Evolutionary conservation across 2,888 invertebrate genomes (phyloP).

Genomic region (Erynnis tages): DNA sequence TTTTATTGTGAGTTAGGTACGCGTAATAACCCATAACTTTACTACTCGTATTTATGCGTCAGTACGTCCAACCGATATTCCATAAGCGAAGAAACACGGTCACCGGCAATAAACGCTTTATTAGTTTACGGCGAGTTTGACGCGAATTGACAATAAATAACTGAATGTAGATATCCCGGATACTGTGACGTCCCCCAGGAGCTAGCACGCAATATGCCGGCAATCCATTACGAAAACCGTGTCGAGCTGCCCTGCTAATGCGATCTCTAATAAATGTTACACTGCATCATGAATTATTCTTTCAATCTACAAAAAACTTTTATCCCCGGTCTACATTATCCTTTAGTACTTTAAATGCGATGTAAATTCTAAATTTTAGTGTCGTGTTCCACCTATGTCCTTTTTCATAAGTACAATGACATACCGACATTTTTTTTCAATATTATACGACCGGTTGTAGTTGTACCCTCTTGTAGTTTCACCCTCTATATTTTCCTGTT

Average conservation of each 20-base stretch:
- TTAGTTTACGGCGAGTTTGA: conserved; percentile 40
- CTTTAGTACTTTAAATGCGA: too few species aligned
- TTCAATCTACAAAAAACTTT: background rate
- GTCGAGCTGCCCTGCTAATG: conserved; percentile 36
- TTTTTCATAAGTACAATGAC: too few species aligned
- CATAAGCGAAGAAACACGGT: conserved; percentile 40
- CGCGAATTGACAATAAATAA: conserved; percentile 52
- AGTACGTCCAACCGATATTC: conserved; percentile 5
- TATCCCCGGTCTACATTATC: too few species aligned
- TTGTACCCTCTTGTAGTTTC: too few species aligned
- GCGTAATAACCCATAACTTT: too few species aligned
- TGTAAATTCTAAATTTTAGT: too few species aligned
- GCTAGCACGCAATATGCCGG: conserved; percentile 44
- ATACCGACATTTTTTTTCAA: too few species aligned
- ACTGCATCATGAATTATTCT: conserved; percentile 1
- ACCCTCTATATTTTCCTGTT: too few species aligned
- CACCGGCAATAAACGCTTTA: conserved; percentile 43
- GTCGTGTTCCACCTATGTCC: too few species aligned
- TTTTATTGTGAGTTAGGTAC: conserved; percentile 6
- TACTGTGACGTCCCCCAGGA: conserved; percentile 46
- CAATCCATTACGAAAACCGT: conserved; percentile 46
- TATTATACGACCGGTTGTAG: too few species aligned
- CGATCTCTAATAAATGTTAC: background rate
- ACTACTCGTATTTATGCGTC: conserved; percentile 3
- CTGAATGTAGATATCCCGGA: conserved; percentile 51